phyloP scores from a whole-genome alignment of 2,113 vertebrate species.

The Macheiramphus alcinus region DNA sequence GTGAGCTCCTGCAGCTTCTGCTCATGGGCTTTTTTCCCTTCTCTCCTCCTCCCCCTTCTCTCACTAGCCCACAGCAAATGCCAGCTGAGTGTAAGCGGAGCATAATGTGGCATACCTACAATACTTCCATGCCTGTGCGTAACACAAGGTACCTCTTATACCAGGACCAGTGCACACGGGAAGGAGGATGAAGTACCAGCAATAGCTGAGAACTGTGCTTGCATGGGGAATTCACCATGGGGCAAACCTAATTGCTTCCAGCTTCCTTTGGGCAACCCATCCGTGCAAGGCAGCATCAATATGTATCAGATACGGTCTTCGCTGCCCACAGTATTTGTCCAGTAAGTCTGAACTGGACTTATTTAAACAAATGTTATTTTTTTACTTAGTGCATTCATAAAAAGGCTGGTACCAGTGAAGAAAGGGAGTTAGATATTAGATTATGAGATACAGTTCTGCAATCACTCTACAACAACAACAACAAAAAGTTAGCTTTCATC shows the following conservation, averaged over 20 bases:
- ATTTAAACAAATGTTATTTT: neutral
- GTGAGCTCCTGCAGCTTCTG: neutral
- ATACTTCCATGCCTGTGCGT: neutral
- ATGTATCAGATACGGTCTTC: fast-evolving
- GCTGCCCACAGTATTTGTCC: neutral
- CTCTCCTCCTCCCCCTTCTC: neutral
- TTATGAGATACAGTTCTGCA: neutral
- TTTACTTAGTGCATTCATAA: neutral
- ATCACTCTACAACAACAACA: neutral
- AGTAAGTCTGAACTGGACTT: neutral
- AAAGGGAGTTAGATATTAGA: neutral
- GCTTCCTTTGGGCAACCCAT: neutral
- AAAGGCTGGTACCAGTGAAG: neutral
- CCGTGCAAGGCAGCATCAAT: fast-evolving
- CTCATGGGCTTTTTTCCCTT: neutral
- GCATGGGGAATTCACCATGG: neutral
- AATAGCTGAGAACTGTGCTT: neutral
- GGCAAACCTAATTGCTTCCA: neutral
- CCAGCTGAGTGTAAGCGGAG: neutral
- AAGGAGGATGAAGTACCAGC: neutral
- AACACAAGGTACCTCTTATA: neutral
- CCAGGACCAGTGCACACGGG: neutral
- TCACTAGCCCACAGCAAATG: neutral
- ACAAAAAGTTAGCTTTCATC: neutral
- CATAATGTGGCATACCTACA: too few relatives aligned